Conservation (phyloP, 2,797 vertebrate species). For the Danio kyathit region DNA sequence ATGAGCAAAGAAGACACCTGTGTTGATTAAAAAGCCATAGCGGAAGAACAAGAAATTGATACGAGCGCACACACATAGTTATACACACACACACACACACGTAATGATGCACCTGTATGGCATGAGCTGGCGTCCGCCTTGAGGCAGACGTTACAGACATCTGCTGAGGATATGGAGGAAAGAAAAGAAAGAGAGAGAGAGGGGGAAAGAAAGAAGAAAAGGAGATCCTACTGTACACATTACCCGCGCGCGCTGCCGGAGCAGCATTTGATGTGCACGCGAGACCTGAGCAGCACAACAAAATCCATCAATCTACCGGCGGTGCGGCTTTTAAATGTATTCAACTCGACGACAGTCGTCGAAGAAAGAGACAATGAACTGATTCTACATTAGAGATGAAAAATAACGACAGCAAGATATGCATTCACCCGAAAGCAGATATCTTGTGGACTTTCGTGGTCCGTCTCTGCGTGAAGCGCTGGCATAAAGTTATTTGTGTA, state of each 20-base stretch:
- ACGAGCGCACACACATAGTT: conserved; percentile 7
- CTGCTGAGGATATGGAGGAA: conserved; percentile 58
- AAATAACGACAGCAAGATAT: conserved; percentile 29
- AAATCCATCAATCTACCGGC: conserved; percentile 44
- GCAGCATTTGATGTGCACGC: conserved; percentile 56
- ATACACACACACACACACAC: conserved; percentile 11
- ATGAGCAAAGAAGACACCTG: conserved; percentile 44
- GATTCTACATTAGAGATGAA: conserved; percentile 22
- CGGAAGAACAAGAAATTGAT: conserved; percentile 51
- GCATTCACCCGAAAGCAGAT: conserved; percentile 31
- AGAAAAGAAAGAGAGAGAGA: conserved; percentile 61
- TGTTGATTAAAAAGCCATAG: conserved; percentile 51
- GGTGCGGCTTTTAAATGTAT: conserved; percentile 42
- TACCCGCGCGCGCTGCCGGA: conserved; percentile 47
- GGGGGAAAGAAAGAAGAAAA: conserved; percentile 31
- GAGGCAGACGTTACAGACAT: conserved; percentile 60
- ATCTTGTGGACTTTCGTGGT: conserved; percentile 38
- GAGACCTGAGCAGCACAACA: conserved; percentile 47
- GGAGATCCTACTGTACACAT: conserved; percentile 71
- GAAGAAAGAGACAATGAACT: conserved; percentile 33
- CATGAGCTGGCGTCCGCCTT: conserved; percentile 56
- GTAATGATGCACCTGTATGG: conserved; percentile 70
- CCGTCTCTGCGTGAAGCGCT: conserved; percentile 42
- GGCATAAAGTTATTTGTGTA: conserved; percentile 52
- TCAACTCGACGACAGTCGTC: conserved; percentile 31